Evolutionary conservation across 2,797 vertebrate genomes (phyloP), one percentile per base, ranked within the genome.

Genomic region (Hybognathus amarus): DNA sequence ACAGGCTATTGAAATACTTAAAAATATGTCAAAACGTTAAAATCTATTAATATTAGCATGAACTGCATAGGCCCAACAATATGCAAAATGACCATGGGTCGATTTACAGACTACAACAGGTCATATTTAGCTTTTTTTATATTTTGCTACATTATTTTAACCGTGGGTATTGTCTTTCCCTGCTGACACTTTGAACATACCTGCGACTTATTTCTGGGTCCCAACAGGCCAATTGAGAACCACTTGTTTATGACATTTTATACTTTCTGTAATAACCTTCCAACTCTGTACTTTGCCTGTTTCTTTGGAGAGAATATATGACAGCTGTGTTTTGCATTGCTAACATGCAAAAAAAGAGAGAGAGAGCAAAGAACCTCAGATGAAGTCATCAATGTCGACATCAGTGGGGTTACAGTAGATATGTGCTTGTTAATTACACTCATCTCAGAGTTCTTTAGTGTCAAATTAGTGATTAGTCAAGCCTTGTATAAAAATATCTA

Each of bases 401-500:
- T 59, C n/a, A 24, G 24, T 69, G 27, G 30, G 74, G 27, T 27
- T 50, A 64, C 45, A 73, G 59, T 64, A 74, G 30, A 70, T 85
- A n/a, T 81, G 64, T 70, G 56, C 63, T 74, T 47, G 33, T 77
- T 69, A 54, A 70, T 70, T 71, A 56, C 33, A 70, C 18, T 38
- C 17, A 1, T 69, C 20, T 75, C 24, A 42, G 61, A 45, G 52
- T 27, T 45, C 6, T n/a, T 18, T 63, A 63, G 27, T 67, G 80
- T 45, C 54, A 33, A 56, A 63, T 22, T 79, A 63, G 30, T 52
- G 59, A 67, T 80, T 73, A 54, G 47, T 77, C 64, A 69, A 38
- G 38, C 27, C 8, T 77, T 85, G 9, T 88, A 88, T 79, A 88
- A 88, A 88, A 86, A 88, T 88, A 88, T 59, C 59, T 66, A 54